A percentile compares a stretch with the other conserved stretches of the same genome.
Conservation (phyloP, 2,888 invertebrate genomes). For the Pammene aurita region DNA sequence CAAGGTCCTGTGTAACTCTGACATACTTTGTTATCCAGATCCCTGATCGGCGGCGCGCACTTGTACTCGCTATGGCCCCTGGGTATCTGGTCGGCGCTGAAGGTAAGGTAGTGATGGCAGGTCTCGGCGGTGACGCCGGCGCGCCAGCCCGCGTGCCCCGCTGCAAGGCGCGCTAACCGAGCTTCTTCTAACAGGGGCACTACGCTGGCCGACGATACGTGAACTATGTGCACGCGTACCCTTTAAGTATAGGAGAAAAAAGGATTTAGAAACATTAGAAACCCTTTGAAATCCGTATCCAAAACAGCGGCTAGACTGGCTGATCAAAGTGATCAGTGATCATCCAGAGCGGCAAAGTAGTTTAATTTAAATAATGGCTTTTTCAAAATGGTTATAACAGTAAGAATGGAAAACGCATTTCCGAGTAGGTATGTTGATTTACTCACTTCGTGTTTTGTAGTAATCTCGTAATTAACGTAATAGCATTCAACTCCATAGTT, state of each 20-base stretch:
- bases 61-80: constrained; percentile 86
- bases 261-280: too few species aligned
- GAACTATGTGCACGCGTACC: constrained; percentile 87
- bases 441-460: constrained; percentile 83
- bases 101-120: constrained; percentile 87
- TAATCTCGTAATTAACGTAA: constrained; percentile 83
- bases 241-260: constrained; percentile 38
- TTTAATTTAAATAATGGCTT: too few species aligned
- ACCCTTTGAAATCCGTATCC: too few species aligned
- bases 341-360: too few species aligned
- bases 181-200: constrained; percentile 83
- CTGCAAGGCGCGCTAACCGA: constrained; percentile 66
- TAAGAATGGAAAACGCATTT: too few species aligned
- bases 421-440: too few species aligned
- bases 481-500: constrained; percentile 86
- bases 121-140: constrained; percentile 87
- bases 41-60: constrained; percentile 88
- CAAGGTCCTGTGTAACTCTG: neutral
- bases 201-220: constrained; percentile 85
- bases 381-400: too few species aligned
- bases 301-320: too few species aligned
- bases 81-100: constrained; percentile 85
- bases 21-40: constrained; percentile 82
- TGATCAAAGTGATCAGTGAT: too few species aligned
- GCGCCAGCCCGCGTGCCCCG: constrained; percentile 80